phyloP scores from a whole-genome alignment of 2,797 vertebrate species.

The Scolopax rusticola region DNA sequence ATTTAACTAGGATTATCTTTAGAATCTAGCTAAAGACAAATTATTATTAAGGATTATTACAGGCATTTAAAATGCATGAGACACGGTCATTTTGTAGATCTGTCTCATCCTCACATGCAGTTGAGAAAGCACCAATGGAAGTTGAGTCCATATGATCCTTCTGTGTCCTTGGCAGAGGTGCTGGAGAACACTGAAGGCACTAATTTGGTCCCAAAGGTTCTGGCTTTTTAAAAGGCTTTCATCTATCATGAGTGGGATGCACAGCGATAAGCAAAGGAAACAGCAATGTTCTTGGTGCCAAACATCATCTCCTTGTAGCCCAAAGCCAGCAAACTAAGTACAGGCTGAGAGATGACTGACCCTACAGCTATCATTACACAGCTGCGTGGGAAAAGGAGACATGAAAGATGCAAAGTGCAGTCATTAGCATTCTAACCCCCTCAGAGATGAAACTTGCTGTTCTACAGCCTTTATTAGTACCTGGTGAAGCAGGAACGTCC shows the following conservation, averaged over 20 bases:
- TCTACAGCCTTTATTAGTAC: conserved; percentile 71
- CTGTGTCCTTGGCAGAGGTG: not conserved
- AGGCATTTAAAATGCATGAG: not conserved
- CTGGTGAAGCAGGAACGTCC: conserved; percentile 98
- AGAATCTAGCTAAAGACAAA: not conserved
- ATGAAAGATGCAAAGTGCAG: not conserved
- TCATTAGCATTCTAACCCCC: not conserved
- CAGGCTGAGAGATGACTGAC: not conserved
- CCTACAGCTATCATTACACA: not conserved
- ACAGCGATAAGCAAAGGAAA: not conserved
- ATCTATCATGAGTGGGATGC: not conserved
- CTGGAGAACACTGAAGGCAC: not conserved
- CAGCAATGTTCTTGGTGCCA: not conserved
- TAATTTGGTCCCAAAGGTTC: not conserved
- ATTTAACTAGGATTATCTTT: not conserved
- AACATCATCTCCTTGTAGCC: not conserved
- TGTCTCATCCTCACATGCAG: not conserved
- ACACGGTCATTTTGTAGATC: not conserved
- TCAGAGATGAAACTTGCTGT: not conserved
- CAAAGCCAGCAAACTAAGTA: not conserved
- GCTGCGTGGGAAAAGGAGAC: not conserved
- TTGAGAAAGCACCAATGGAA: not conserved
- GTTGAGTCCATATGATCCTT: not conserved
- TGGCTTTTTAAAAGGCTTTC: not conserved
- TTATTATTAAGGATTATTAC: not conserved